Percentiles rank a stretch among this genome's conserved stretches.
Conservation (phyloP, 2,888 invertebrate species). For the Drosophila kanekoi region DNA sequence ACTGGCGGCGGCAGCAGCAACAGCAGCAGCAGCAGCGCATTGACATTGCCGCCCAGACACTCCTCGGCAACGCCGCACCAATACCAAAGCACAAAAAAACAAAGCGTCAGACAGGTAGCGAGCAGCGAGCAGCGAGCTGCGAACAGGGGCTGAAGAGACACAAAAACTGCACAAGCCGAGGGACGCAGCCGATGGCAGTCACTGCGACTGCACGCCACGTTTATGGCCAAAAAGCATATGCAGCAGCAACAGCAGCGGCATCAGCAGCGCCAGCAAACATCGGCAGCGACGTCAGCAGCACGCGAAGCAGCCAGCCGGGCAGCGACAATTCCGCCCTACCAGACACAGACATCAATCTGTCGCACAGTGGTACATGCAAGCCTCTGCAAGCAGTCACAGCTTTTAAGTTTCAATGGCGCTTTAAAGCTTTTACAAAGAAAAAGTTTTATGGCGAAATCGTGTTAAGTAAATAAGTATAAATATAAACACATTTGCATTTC, state of each 20-base stretch:
- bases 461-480: too few relatives aligned
- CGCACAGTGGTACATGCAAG: conserved; percentile 47
- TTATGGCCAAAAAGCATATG: conserved; percentile 68
- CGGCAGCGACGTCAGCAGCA: conserved; percentile 39
- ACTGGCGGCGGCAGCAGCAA: conserved; percentile 24
- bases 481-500: too few relatives aligned
- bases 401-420: neutral
- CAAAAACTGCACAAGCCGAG: conserved; percentile 39
- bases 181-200: conserved; percentile 32
- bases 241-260: conserved; percentile 37
- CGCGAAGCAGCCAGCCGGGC: conserved; percentile 37
- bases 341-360: conserved; percentile 62
- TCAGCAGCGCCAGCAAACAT: conserved; percentile 7
- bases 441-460: too few relatives aligned
- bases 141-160: conserved; percentile 29
- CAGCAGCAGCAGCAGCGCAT: conserved; percentile 56
- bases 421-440: neutral
- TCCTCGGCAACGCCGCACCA: conserved; percentile 53
- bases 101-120: conserved; percentile 73
- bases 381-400: conserved; percentile 3
- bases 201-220: conserved; percentile 58
- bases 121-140: conserved; percentile 27
- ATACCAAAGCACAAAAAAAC: conserved; percentile 51
- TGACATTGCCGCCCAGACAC: conserved; percentile 76
- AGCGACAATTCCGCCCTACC: conserved; percentile 58